Evolutionary conservation across 1,140 invertebrate species (phyloP).

Genomic region (Listronotus oregonensis): DNA sequence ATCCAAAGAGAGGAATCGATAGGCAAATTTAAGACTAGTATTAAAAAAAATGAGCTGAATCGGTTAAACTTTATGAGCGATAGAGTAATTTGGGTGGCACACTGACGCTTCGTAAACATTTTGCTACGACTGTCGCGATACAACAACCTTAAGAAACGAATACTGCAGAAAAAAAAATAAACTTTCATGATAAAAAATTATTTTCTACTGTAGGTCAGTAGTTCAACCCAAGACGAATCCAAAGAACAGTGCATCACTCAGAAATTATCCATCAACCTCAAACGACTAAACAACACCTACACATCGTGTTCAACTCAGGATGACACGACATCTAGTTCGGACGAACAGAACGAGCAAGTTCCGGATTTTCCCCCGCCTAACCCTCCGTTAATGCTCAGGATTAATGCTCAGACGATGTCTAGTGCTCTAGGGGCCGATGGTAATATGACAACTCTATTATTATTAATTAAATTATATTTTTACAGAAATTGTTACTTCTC

Average conservation of each 20-base stretch:
- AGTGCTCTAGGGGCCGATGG: constrained; percentile 47
- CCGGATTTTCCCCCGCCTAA: constrained; percentile 66
- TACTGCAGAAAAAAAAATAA: too few relatives aligned
- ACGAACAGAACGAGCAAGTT: constrained; percentile 60
- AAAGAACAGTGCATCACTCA: constrained; percentile 76
- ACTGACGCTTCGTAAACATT: too few relatives aligned
- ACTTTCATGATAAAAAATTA: constrained; percentile 8
- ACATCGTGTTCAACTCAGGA: constrained; percentile 52
- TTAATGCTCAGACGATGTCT: constrained; percentile 52
- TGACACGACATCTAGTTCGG: constrained; percentile 57
- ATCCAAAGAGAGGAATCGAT: too few relatives aligned
- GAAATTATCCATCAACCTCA: constrained; percentile 76
- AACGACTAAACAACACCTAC: constrained; percentile 71
- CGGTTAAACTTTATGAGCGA: too few relatives aligned
- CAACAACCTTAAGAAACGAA: too few relatives aligned
- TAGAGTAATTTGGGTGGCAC: too few relatives aligned
- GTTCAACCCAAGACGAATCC: constrained; percentile 51
- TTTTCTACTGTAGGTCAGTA: constrained; percentile 36
- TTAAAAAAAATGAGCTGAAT: too few relatives aligned
- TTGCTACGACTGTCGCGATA: too few relatives aligned
- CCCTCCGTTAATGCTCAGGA: constrained; percentile 59
- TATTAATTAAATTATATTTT: too few relatives aligned
- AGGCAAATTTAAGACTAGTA: too few relatives aligned
- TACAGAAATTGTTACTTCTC: too few relatives aligned
- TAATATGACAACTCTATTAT: too few relatives aligned